Percentiles rank a stretch among this genome's conserved stretches.
These are phyloP conservation scores for Dryococelus australis DNA, from an alignment of 2,888 invertebrate genomes.

Conservation along the genomic window DNA sequence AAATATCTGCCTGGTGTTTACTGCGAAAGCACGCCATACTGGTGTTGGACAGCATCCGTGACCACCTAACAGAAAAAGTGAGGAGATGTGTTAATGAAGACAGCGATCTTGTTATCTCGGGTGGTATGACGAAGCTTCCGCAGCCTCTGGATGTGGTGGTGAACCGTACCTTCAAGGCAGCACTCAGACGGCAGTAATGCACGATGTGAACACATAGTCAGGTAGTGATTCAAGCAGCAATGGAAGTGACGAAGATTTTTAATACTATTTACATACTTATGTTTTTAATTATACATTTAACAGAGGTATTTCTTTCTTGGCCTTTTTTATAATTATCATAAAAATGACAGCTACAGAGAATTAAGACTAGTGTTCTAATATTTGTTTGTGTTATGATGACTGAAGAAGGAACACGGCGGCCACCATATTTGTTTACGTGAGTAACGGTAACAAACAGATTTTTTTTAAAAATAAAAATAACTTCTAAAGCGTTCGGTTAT, in stretches of 20 bases:
- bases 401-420: no score
- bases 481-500: no score
- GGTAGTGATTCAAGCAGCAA: neutral
- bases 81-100: neutral
- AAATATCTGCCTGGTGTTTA: neutral
- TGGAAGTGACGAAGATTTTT: neutral
- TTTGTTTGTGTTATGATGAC: no score
- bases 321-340: no score
- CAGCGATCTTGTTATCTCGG: neutral
- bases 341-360: no score
- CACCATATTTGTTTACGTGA: no score
- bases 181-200: neutral
- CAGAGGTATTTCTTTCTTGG: no score
- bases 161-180: neutral
- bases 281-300: no score
- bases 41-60: neutral
- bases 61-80: neutral
- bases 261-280: neutral
- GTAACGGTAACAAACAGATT: no score
- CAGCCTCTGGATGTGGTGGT: neutral
- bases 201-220: neutral
- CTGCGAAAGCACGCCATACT: neutral
- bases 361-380: no score
- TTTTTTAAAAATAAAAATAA: no score
- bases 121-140: neutral